Evolutionary conservation across 2,888 invertebrate species (phyloP), one percentile per base, ranked within the genome.

Genomic region (Melieria omissa): DNA sequence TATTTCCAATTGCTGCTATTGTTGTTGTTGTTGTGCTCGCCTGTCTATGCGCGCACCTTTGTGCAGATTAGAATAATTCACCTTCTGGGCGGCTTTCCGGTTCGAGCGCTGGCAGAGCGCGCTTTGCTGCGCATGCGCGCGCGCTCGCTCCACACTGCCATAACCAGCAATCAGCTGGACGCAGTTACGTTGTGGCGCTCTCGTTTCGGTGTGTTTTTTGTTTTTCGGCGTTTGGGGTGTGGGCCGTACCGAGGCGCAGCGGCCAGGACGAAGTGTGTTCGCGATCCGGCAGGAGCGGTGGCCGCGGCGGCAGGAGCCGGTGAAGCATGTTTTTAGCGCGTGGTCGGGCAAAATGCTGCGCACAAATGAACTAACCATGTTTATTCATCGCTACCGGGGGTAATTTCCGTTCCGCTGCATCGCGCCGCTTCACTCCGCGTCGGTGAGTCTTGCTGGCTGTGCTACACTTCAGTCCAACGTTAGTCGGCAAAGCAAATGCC

Each of bases 351-450:
- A 52, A 52, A 52, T 52, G 52, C 52, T 52, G 52, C 60, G 44
- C 68, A 68, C 68, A 68, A 74, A 73, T 70, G 73, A 71, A 65
- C 73, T 76, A 72, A 72, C 75, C 77, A 76, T 75, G 76, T 76
- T 76, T 78, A 76, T 78, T 71, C 82, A 84, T 82, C 78, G 85
- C 84, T 84, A 84, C 85, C 78, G 84, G 85, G 82, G 81, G 82
- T 84, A 79, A 80, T 80, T 83, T 81, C 78, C 55, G 71, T 73
- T 70, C 67, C n/a, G 16, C 47, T 62, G 12, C 46, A 16, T 47
- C 12, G 14, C n/a, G 8, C 46, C 62, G 4, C 12, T 62, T 62
- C 14, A 14, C 65, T n/a, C 8, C 42, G 54, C 5, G 6, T 42
- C 12, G 49, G 10, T 14, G 42, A 46, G 42, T 55, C 45, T 45